Conservation (phyloP, 2,113 vertebrate genomes). For the Vidua macroura region DNA sequence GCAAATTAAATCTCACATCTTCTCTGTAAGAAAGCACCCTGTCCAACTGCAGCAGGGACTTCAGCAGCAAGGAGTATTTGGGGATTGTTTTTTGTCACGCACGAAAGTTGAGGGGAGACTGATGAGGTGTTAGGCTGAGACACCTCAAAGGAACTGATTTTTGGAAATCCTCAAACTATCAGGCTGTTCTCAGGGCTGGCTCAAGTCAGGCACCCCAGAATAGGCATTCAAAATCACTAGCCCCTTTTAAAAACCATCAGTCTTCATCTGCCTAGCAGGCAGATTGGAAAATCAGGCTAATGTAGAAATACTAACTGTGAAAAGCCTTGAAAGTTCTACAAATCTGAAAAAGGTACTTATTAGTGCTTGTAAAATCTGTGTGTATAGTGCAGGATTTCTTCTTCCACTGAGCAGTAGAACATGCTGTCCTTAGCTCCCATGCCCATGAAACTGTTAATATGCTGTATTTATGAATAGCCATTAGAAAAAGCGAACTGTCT, state of each 20-base stretch:
- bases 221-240: slow-evolving; percentile 19
- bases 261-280: slow-evolving; percentile 2
- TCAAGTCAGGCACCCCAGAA: background rate
- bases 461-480: slow-evolving; percentile 5
- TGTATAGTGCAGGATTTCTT: slow-evolving; percentile 16
- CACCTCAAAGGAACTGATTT: slow-evolving; percentile 28
- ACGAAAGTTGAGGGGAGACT: background rate
- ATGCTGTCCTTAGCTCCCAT: background rate
- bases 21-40: background rate
- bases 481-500: background rate
- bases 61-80: background rate
- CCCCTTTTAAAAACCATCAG: slow-evolving; percentile 28
- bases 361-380: slow-evolving; percentile 8
- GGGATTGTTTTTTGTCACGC: background rate
- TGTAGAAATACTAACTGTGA: slow-evolving; percentile 59
- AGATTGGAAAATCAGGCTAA: slow-evolving; percentile 30
- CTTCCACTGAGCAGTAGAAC: background rate
- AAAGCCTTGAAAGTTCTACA: slow-evolving; percentile 41
- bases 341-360: slow-evolving; percentile 17
- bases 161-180: slow-evolving; percentile 41
- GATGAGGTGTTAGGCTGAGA: slow-evolving; percentile 33
- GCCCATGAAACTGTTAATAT: background rate
- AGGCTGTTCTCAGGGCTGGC: slow-evolving; percentile 4
- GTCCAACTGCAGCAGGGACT: background rate
- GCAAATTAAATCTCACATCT: background rate